Evolutionary conservation across 2,113 vertebrate genomes (phyloP).

Genomic region (Rattus rattus): DNA sequence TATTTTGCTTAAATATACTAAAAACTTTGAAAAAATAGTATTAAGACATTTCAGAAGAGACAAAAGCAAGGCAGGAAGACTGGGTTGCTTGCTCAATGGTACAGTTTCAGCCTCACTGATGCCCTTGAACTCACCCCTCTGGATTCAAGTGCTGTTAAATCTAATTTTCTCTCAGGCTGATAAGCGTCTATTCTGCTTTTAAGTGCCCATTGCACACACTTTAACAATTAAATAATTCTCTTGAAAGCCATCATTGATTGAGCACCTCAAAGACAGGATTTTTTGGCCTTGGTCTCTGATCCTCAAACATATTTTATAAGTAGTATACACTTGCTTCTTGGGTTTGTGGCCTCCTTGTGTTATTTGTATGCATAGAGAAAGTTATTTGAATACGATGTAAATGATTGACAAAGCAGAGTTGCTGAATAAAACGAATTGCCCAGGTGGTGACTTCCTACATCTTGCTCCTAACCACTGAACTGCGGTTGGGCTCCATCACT

Average conservation of each 20-base stretch:
- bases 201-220: constrained; percentile 55
- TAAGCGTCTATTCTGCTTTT: constrained; percentile 65
- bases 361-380: not conserved
- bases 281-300: constrained; percentile 30
- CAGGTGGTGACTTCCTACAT: not conserved
- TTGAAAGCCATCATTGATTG: constrained; percentile 69
- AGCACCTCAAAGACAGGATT: constrained; percentile 49
- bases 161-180: constrained; percentile 68
- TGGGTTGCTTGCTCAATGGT: not conserved
- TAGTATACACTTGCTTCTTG: not conserved
- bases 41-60: constrained; percentile 17
- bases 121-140: constrained; percentile 63
- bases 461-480: not conserved
- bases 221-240: constrained; percentile 74
- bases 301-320: constrained; percentile 43
- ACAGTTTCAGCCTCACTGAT: not conserved
- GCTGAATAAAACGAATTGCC: not conserved
- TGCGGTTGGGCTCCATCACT: not conserved
- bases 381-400: not conserved
- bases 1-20: constrained; percentile 1
- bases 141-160: constrained; percentile 73
- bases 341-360: not conserved
- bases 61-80: constrained; percentile 6
- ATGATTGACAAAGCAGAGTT: not conserved
- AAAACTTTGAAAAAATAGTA: not conserved